phyloP scores from a whole-genome alignment of 1,140 invertebrate species.

The Cyclargus thomasi region DNA sequence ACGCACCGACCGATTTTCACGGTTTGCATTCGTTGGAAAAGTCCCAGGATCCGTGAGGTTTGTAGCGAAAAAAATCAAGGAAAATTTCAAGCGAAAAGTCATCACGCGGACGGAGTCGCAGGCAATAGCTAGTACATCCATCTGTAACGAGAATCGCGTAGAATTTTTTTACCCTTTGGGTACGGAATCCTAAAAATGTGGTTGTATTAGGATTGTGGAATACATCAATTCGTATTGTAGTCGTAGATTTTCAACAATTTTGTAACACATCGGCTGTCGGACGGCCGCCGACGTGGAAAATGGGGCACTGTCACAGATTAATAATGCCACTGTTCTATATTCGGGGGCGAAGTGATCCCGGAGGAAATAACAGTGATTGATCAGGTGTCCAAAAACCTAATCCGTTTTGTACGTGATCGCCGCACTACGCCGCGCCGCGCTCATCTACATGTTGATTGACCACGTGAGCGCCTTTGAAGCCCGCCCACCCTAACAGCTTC shows the following conservation, averaged over 20 bases:
- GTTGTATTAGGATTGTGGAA: too few relatives aligned
- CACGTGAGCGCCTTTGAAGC: neutral
- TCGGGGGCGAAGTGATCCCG: neutral
- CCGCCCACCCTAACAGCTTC: neutral
- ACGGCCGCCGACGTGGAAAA: neutral
- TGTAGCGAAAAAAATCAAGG: too few relatives aligned
- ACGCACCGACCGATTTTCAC: too few relatives aligned
- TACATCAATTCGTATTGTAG: too few relatives aligned
- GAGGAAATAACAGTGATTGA: constrained; percentile 2
- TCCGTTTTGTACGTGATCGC: neutral
- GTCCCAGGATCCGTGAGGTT: too few relatives aligned
- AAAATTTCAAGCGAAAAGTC: too few relatives aligned
- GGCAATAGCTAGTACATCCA: too few relatives aligned
- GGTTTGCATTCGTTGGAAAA: too few relatives aligned
- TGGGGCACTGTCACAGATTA: neutral
- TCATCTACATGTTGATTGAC: constrained; percentile 10
- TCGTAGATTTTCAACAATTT: neutral
- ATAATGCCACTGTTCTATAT: neutral
- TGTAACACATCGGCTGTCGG: neutral
- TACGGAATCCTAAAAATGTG: too few relatives aligned
- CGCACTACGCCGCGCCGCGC: neutral
- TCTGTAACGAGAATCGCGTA: too few relatives aligned
- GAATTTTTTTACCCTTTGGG: too few relatives aligned
- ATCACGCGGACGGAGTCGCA: too few relatives aligned
- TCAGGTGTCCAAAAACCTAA: constrained; percentile 15